Evolutionary conservation across 2,113 vertebrate genomes (phyloP).

Genomic region (Poicephalus gulielmi): DNA sequence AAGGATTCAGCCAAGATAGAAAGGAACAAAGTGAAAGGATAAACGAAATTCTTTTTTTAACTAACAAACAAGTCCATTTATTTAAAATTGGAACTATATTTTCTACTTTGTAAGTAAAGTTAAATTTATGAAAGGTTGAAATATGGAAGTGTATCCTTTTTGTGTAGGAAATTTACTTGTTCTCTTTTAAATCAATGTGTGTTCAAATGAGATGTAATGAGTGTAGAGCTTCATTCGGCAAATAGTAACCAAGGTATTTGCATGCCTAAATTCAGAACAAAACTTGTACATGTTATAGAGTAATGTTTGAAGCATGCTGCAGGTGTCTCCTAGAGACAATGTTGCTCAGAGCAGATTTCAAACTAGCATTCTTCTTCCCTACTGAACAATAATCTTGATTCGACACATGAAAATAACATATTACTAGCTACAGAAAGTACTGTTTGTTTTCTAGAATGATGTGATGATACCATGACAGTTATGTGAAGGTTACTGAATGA

Average conservation of each 20-base stretch:
- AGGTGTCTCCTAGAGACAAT: background rate
- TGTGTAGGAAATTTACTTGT: background rate
- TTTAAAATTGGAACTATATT: conserved; percentile 23
- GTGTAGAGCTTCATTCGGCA: background rate
- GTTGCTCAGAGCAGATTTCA: background rate
- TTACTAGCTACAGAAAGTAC: background rate
- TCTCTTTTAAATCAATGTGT: conserved; percentile 19
- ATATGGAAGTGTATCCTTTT: conserved; percentile 2
- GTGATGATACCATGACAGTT: background rate
- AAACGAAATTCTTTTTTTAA: background rate
- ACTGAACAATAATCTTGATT: conserved; percentile 22
- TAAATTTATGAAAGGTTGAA: conserved; percentile 29
- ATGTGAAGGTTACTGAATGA: background rate
- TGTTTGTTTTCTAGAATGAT: background rate
- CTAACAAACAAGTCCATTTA: conserved; percentile 24
- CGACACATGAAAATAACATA: background rate
- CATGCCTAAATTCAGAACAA: background rate
- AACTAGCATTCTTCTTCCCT: conserved; percentile 8
- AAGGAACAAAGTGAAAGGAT: background rate
- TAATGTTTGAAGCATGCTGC: conserved; percentile 13
- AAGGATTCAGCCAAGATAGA: conserved; percentile 13
- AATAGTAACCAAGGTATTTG: background rate
- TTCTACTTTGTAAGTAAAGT: conserved; percentile 7
- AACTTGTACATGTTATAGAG: background rate
- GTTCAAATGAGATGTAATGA: background rate